Evolutionary conservation across 2,888 invertebrate genomes (phyloP).

Genomic region (Acleris sparsana): DNA sequence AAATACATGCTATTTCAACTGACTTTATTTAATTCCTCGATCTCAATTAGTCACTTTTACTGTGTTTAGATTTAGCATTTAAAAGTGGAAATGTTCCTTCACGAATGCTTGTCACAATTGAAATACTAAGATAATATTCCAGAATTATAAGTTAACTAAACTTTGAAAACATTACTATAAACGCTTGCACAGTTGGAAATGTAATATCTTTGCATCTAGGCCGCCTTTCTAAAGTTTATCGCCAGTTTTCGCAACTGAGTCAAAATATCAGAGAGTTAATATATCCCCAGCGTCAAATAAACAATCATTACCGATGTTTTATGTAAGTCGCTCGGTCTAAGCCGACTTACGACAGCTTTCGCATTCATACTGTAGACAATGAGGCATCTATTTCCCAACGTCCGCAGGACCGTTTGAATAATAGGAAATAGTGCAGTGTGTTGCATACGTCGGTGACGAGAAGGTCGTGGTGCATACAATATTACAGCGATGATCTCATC

Average conservation of each 20-base stretch:
- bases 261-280: constrained; percentile 18
- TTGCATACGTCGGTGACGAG: constrained; percentile 70
- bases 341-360: constrained; percentile 52
- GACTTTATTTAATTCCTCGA: too few relatives aligned
- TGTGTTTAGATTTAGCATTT: too few relatives aligned
- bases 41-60: too few relatives aligned
- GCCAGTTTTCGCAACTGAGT: constrained; percentile 18
- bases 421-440: constrained; percentile 80
- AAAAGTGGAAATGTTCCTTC: too few relatives aligned
- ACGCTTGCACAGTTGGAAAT: too few relatives aligned
- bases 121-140: too few relatives aligned
- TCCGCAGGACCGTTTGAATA: constrained; percentile 64
- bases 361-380: constrained; percentile 68
- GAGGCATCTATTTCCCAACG: constrained; percentile 75
- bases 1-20: too few relatives aligned
- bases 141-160: too few relatives aligned
- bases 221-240: constrained; percentile 24
- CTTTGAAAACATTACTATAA: too few relatives aligned
- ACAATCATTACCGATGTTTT: constrained; percentile 25
- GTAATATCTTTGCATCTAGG: not conserved
- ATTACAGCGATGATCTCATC: constrained; percentile 78
- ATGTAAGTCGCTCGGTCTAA: constrained; percentile 29
- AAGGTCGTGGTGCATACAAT: constrained; percentile 78
- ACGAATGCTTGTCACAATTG: too few relatives aligned
- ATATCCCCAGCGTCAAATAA: constrained; percentile 24